phyloP scores from a whole-genome alignment of 2,888 invertebrate genomes.

The Leucoptera coffeella region DNA sequence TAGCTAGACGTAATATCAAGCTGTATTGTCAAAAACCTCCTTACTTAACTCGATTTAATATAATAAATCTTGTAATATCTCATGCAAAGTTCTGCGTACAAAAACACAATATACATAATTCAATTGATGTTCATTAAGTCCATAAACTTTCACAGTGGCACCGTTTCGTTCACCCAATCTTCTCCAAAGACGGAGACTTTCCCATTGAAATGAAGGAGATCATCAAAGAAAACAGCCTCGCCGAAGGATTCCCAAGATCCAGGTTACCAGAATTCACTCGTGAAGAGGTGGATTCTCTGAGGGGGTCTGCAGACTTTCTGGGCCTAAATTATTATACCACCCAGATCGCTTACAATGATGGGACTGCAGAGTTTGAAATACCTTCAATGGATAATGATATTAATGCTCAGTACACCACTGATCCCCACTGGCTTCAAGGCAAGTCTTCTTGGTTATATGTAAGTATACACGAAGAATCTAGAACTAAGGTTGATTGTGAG shows the following conservation, averaged over 20 bases:
- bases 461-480: too few relatives aligned
- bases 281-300: constrained; percentile 20
- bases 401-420: constrained; percentile 1
- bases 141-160: too few relatives aligned
- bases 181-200: constrained; percentile 40
- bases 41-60: too few relatives aligned
- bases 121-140: too few relatives aligned
- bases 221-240: constrained; percentile 29
- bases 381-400: constrained; percentile 1
- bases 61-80: too few relatives aligned
- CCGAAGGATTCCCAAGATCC: constrained; percentile 28
- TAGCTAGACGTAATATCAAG: too few relatives aligned
- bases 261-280: constrained; percentile 33
- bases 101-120: too few relatives aligned
- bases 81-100: too few relatives aligned
- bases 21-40: too few relatives aligned
- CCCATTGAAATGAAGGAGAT: constrained; percentile 34
- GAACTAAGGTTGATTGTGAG: too few relatives aligned
- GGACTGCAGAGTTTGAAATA: constrained; percentile 5
- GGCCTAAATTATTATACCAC: constrained; percentile 69
- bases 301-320: constrained; percentile 25
- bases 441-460: constrained; percentile 21
- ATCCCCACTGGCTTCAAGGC: constrained; percentile 15
- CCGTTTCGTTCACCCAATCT: too few relatives aligned
- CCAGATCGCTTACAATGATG: constrained; percentile 13